phyloP scores from a whole-genome alignment of 2,888 invertebrate species.

The Andrena dorsata region DNA sequence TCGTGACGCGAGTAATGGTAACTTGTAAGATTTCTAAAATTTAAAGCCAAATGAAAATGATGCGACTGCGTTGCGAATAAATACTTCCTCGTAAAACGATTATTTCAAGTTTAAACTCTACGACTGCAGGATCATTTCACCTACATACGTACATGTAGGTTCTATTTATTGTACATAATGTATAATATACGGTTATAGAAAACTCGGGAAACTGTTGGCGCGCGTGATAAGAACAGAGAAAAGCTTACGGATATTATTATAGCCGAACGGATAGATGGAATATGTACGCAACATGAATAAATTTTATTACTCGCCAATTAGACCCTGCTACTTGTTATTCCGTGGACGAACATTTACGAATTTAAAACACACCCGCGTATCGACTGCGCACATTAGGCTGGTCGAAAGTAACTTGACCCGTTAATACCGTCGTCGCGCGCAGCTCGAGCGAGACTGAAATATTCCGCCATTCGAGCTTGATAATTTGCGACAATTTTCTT shows the following conservation, averaged over 20 bases:
- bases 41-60: constrained; percentile 43
- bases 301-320: constrained; percentile 46
- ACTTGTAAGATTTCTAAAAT: constrained; percentile 58
- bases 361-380: constrained; percentile 61
- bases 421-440: constrained; percentile 23
- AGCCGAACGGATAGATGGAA: constrained; percentile 17
- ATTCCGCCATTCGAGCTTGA: constrained; percentile 1
- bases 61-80: constrained; percentile 32
- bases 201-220: constrained; percentile 7
- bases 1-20: neutral
- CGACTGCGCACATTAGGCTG: constrained; percentile 32
- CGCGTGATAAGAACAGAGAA: neutral
- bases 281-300: constrained; percentile 40
- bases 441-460: constrained; percentile 20
- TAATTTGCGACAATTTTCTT: neutral
- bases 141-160: neutral
- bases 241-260: constrained; percentile 30
- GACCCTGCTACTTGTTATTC: constrained; percentile 56
- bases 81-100: constrained; percentile 13
- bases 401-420: constrained; percentile 69
- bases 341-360: constrained; percentile 47
- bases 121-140: constrained; percentile 10
- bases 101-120: constrained; percentile 8
- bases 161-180: constrained; percentile 24
- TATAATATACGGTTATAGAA: constrained; percentile 18